These are phyloP conservation scores for Sus cebifrons DNA, from an alignment of 2,797 vertebrate genomes.

Conservation along the genomic window DNA sequence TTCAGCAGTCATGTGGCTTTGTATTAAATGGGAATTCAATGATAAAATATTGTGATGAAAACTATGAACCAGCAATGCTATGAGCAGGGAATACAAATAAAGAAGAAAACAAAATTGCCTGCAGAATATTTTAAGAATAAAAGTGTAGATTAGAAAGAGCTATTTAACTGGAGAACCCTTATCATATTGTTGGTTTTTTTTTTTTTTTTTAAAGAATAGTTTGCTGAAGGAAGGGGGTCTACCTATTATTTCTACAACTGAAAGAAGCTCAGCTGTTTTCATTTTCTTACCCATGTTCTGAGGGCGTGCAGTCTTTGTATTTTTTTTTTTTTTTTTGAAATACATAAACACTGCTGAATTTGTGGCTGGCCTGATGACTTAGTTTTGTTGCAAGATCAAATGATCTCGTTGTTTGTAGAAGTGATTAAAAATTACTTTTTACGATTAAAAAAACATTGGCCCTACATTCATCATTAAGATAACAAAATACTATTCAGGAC, in stretches of 20 bases:
- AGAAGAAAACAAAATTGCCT: constrained; percentile 46
- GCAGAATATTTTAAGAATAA: constrained; percentile 62
- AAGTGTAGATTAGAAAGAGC: neutral
- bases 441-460: constrained; percentile 67
- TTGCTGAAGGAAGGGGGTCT: neutral
- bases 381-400: constrained; percentile 86
- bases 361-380: constrained; percentile 85
- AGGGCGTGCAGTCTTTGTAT: constrained; percentile 59
- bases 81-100: constrained; percentile 56
- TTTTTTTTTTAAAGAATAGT: constrained; percentile 56
- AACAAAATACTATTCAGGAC: constrained; percentile 17
- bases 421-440: constrained; percentile 85
- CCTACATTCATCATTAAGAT: neutral
- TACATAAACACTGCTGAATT: constrained; percentile 84
- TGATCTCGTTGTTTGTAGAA: constrained; percentile 84
- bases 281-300: constrained; percentile 79
- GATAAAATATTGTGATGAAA: constrained; percentile 74
- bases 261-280: constrained; percentile 73
- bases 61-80: constrained; percentile 35
- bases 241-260: constrained; percentile 69
- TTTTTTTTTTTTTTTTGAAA: constrained; percentile 76
- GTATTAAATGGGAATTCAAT: constrained; percentile 74
- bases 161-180: constrained; percentile 33
- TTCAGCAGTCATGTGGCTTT: constrained; percentile 70
- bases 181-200: neutral